Conservation (phyloP, 2,797 vertebrate genomes). For the Morus bassanus region DNA sequence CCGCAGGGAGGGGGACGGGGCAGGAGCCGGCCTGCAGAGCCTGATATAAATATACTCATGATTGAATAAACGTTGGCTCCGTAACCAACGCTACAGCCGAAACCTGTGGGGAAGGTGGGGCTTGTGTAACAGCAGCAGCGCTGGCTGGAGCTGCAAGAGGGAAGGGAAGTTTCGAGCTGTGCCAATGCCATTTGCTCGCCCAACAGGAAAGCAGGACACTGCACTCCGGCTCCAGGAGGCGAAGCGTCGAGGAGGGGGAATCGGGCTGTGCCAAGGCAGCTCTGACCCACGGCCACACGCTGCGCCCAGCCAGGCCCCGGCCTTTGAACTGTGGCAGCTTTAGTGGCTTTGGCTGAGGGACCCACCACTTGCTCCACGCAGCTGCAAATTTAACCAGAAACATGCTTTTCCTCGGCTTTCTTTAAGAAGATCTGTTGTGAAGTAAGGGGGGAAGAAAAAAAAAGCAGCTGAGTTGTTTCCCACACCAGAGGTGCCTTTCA, state of each 20-base stretch:
- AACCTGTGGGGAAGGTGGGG: background rate
- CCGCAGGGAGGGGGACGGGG: background rate
- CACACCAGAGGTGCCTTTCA: background rate
- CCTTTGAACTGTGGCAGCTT: background rate
- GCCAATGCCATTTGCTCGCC: background rate
- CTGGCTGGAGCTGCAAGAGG: background rate
- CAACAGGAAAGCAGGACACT: background rate
- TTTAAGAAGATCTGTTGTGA: background rate
- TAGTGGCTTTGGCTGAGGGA: background rate
- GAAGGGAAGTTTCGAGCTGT: background rate
- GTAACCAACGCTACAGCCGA: background rate
- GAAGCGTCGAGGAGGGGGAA: background rate
- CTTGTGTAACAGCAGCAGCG: background rate
- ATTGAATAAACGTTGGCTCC: background rate
- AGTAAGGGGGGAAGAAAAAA: background rate
- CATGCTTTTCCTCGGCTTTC: rapidly evolving
- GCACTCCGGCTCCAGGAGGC: rapidly evolving
- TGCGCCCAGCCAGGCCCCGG: background rate
- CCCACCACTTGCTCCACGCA: rapidly evolving
- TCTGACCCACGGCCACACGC: background rate
- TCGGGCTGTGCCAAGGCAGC: background rate
- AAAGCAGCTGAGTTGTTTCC: background rate
- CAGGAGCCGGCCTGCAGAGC: background rate
- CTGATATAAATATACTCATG: background rate
- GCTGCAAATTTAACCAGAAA: background rate